Conservation (phyloP, 2,113 vertebrate species). For the Nipponia nippon region DNA sequence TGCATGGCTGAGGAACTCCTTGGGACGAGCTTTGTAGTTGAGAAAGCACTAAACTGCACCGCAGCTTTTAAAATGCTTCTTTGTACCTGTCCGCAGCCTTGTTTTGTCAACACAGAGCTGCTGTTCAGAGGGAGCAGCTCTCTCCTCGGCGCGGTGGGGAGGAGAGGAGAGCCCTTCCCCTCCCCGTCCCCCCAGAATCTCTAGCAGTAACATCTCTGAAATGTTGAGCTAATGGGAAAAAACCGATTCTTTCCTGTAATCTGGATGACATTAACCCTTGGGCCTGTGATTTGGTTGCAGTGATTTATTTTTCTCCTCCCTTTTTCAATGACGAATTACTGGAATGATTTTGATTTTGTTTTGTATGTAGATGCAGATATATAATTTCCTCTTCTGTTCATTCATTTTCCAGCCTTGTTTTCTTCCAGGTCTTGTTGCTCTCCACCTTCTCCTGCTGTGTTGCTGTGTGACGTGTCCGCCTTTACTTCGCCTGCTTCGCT, state of each 20-base stretch:
- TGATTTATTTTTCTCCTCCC: slow-evolving; percentile 33
- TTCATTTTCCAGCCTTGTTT: slow-evolving; percentile 86
- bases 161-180: neutral
- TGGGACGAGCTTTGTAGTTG: neutral
- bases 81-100: neutral
- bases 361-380: slow-evolving; percentile 50
- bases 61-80: neutral
- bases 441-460: slow-evolving; percentile 87
- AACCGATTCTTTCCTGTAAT: neutral
- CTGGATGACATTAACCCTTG: neutral
- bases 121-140: neutral
- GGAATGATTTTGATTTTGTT: slow-evolving; percentile 70
- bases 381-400: slow-evolving; percentile 71
- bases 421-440: slow-evolving; percentile 91
- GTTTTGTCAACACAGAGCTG: neutral
- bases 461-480: slow-evolving; percentile 84
- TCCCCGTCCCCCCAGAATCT: neutral
- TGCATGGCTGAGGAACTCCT: slow-evolving; percentile 2
- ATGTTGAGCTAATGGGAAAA: neutral
- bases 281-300: slow-evolving; percentile 34
- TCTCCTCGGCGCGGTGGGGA: neutral
- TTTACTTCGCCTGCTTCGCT: slow-evolving; percentile 89
- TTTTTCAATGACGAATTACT: slow-evolving; percentile 35
- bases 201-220: neutral
- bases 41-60: neutral